These are phyloP conservation scores for Buceros bicornis DNA, from an alignment of 2,797 vertebrate species.

Conservation along the genomic window DNA sequence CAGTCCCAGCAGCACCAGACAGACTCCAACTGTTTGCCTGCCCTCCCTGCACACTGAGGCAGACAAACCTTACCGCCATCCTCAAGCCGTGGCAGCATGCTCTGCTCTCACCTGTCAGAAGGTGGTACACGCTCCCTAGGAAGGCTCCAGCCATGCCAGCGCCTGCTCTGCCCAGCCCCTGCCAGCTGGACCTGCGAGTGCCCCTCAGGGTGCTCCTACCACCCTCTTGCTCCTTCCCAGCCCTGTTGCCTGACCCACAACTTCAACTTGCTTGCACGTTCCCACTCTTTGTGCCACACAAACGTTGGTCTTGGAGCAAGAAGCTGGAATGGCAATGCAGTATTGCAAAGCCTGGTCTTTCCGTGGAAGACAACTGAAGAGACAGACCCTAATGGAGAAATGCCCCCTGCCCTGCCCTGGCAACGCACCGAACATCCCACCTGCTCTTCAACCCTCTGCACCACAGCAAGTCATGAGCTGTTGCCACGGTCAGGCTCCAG, in stretches of 20 bases:
- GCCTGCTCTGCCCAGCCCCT: neutral
- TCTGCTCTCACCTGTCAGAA: neutral
- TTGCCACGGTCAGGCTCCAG: neutral
- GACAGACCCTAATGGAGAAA: neutral
- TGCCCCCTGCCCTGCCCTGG: too few relatives aligned
- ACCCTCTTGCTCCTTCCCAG: neutral
- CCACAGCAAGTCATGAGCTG: neutral
- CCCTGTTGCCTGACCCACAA: neutral
- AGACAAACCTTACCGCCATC: neutral
- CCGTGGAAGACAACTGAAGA: neutral
- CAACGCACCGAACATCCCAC: rapidly evolving
- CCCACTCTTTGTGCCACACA: neutral
- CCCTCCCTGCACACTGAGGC: rapidly evolving
- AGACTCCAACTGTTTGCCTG: rapidly evolving
- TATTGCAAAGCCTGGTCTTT: neutral
- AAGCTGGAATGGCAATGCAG: rapidly evolving
- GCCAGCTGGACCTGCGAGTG: rapidly evolving
- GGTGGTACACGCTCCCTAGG: neutral
- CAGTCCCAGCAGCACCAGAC: neutral
- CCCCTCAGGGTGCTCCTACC: rapidly evolving
- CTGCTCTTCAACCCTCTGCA: neutral
- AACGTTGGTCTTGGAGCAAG: neutral
- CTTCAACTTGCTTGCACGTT: rapidly evolving
- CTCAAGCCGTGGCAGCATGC: neutral
- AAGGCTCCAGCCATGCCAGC: neutral